These are phyloP conservation scores for Campaea margaritaria DNA, from an alignment of 2,888 invertebrate genomes.

Conservation along the genomic window DNA sequence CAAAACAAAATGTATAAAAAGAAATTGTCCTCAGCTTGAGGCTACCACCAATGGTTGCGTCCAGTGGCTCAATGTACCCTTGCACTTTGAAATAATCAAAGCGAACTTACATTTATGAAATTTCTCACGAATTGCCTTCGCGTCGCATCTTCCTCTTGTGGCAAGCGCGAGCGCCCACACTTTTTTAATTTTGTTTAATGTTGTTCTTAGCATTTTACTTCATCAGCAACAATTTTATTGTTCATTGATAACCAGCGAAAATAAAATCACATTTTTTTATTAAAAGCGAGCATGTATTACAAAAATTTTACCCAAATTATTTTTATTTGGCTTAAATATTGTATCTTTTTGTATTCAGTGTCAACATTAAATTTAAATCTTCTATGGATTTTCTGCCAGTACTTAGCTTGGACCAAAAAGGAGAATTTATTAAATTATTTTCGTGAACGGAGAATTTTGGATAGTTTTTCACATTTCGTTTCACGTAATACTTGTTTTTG, in stretches of 20 bases:
- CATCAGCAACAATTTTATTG: conserved; percentile 29
- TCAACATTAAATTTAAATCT: conserved; percentile 18
- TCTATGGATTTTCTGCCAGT: conserved; percentile 45
- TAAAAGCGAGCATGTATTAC: conserved; percentile 28
- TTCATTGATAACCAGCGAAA: conserved; percentile 61
- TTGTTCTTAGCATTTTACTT: conserved; percentile 56
- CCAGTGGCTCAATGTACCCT: too few relatives aligned
- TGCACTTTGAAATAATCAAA: too few relatives aligned
- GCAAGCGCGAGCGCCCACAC: conserved; percentile 49
- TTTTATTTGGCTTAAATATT: conserved; percentile 31
- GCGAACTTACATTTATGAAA: conserved; percentile 56
- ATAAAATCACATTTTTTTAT: conserved; percentile 61
- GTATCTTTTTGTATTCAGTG: conserved; percentile 23
- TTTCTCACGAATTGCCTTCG: conserved; percentile 46
- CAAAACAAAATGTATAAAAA: too few relatives aligned
- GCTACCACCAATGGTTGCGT: too few relatives aligned
- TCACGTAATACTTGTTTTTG: too few relatives aligned
- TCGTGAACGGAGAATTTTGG: too few relatives aligned
- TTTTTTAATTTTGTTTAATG: conserved; percentile 56
- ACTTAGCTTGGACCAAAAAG: too few relatives aligned
- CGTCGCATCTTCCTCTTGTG: conserved; percentile 51
- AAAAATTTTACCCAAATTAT: conserved; percentile 37
- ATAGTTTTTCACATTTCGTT: too few relatives aligned
- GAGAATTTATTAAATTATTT: too few relatives aligned
- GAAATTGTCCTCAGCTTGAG: too few relatives aligned